A percentile compares a stretch with the other conserved stretches of the same genome.
Evolutionary conservation across 2,113 vertebrate genomes (phyloP).

Genomic region (Xiphophorus couchianus): DNA sequence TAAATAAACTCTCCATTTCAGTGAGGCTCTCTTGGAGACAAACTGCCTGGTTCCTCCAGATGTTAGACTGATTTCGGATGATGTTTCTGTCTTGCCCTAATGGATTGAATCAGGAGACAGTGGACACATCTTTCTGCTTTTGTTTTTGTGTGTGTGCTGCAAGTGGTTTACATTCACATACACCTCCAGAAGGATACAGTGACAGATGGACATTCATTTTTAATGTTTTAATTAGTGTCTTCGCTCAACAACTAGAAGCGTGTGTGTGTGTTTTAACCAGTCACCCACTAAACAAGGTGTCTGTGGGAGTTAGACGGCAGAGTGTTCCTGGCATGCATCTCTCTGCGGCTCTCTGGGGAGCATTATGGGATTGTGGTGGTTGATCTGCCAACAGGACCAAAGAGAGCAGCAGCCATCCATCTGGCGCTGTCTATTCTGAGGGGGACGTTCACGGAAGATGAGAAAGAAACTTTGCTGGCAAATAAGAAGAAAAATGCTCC

Average conservation of each 20-base stretch:
- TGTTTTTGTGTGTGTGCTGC: slow-evolving; percentile 4
- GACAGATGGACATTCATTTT: slow-evolving; percentile 71
- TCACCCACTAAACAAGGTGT: slow-evolving; percentile 67
- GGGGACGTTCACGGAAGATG: slow-evolving; percentile 54
- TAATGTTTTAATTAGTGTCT: slow-evolving; percentile 71
- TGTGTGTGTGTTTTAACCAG: slow-evolving; percentile 41
- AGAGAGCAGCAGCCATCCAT: slow-evolving; percentile 74
- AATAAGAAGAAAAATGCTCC: slow-evolving; percentile 22
- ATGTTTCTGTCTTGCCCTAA: slow-evolving; percentile 29
- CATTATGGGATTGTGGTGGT: slow-evolving; percentile 60
- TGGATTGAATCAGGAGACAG: slow-evolving; percentile 43
- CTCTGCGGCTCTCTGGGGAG: slow-evolving; percentile 58
- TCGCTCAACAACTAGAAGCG: slow-evolving; percentile 40
- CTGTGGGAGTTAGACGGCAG: slow-evolving; percentile 63
- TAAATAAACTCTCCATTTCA: not conserved
- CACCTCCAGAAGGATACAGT: slow-evolving; percentile 38
- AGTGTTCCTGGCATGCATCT: slow-evolving; percentile 67
- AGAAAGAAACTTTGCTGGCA: slow-evolving; percentile 63
- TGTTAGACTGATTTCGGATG: not conserved
- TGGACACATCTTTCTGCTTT: slow-evolving; percentile 21
- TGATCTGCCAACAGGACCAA: slow-evolving; percentile 65
- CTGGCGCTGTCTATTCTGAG: slow-evolving; percentile 64
- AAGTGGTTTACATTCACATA: slow-evolving; percentile 30
- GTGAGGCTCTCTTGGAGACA: not conserved
- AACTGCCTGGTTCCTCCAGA: not conserved